Base-by-base conservation (phyloP, 2,113 vertebrate species). In the Hippoglossus stenolepis region DNA sequence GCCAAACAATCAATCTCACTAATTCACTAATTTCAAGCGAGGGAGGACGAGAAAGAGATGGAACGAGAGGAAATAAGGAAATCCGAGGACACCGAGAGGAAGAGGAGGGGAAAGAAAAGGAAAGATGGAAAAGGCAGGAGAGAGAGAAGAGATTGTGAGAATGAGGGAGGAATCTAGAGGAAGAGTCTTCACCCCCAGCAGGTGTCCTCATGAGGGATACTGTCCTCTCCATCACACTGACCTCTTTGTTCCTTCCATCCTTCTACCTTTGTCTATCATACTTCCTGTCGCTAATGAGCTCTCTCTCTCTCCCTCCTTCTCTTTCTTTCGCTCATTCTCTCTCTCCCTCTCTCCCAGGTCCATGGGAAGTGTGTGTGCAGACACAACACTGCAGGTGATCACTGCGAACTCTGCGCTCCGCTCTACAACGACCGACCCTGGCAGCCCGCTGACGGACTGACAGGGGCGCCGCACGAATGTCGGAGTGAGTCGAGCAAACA, bases 281-380 rank as follows among this genome's bases (percentile, higher is more conserved):
- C 56, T 74, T 14, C 62, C 45, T 49, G 18, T 62, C 38, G 40
- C 80, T 89, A 85, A 89, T 83, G 77, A 86, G 67, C 54, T 57
- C 54, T 45, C 54, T 62, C 54, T 23, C 40, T 70, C n/a, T 47
- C 24, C 11, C 24, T 11, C 24, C 6, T 17, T 21, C 28, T 26
- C 45, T 57, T 61, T 45, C 68, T 60, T 26, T 58, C 47, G 54
- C 43, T 24, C 26, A 20, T 24, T n/a, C 28, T n/a, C n/a, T 49
- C 47, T 70, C 66, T 2, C 54, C 72, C 17, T 49, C 24, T 73
- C 54, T 56, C 49, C 24, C 86, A 99, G 98, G 95, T 99, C 70
- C 96, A 99, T 47, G 98, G 98, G 73, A 97, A 96, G 83, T 99
- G 98, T 86, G 95, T 97, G 86, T 99, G 98, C 91, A 96, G 96